Percentiles rank a stretch among this genome's conserved stretches.
These are phyloP conservation scores for Limenitis camilla DNA, from an alignment of 2,888 invertebrate genomes.

Conservation along the genomic window DNA sequence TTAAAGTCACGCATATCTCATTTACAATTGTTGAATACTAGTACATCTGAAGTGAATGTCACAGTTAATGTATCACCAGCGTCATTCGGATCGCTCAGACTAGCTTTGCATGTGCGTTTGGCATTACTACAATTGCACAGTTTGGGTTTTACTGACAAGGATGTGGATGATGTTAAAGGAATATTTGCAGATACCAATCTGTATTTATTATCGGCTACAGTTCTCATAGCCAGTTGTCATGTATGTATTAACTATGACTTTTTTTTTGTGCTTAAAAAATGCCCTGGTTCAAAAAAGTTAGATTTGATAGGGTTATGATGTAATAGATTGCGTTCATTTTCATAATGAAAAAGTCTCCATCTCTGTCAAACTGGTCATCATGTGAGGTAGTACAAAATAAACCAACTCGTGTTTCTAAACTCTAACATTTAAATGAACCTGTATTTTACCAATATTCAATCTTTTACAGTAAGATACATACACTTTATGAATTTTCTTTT, in stretches of 20 bases:
- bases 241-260: constrained; percentile 74
- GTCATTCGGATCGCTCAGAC: constrained; percentile 84
- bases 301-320: too few relatives aligned
- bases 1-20: constrained; percentile 86
- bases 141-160: constrained; percentile 93
- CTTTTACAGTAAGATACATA: too few relatives aligned
- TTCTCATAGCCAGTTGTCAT: constrained; percentile 93
- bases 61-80: constrained; percentile 83
- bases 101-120: constrained; percentile 84
- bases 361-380: too few relatives aligned
- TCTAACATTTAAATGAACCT: too few relatives aligned
- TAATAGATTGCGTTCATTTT: too few relatives aligned
- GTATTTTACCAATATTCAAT: too few relatives aligned
- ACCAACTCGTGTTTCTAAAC: too few relatives aligned
- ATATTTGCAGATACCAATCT: constrained; percentile 97
- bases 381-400: too few relatives aligned
- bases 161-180: constrained; percentile 96
- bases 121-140: constrained; percentile 80
- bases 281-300: constrained; percentile 81
- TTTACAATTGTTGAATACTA: constrained; percentile 78
- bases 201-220: constrained; percentile 90
- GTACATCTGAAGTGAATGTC: constrained; percentile 77
- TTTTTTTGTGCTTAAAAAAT: constrained; percentile 85
- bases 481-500: constrained; percentile 45
- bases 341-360: too few relatives aligned